Evolutionary conservation across 2,888 invertebrate genomes (phyloP).

Genomic region (Creontiades dilutus): DNA sequence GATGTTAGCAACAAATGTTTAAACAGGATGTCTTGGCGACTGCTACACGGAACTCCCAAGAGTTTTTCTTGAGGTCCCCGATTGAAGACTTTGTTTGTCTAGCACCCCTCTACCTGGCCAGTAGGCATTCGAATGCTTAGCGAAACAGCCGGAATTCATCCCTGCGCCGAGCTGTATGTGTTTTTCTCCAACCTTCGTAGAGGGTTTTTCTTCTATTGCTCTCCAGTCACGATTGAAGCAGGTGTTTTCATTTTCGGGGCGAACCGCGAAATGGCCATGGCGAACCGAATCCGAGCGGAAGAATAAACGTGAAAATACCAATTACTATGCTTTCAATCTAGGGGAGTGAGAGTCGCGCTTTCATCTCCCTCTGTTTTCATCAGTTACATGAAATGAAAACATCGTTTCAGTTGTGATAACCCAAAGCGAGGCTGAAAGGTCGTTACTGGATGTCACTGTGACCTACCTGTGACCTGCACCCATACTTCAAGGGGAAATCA

Average conservation of each 20-base stretch:
- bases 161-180: not conserved
- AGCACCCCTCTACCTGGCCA: not conserved
- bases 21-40: conserved; percentile 66
- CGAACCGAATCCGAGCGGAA: too few species aligned
- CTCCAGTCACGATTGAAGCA: not conserved
- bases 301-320: too few species aligned
- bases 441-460: too few species aligned
- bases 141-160: not conserved
- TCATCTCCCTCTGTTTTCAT: not conserved
- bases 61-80: conserved; percentile 14
- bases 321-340: too few species aligned
- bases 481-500: too few species aligned
- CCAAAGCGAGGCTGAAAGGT: too few species aligned
- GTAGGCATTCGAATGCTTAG: not conserved
- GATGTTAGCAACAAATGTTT: conserved; percentile 65
- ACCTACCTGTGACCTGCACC: too few species aligned
- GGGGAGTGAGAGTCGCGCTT: too few species aligned
- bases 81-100: conserved; percentile 16
- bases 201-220: not conserved
- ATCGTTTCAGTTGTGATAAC: not conserved
- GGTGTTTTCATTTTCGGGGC: not conserved
- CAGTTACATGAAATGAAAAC: not conserved
- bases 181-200: not conserved
- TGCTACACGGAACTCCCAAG: not conserved
- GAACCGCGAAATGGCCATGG: too few species aligned